Evolutionary conservation across 2,888 invertebrate genomes (phyloP).

Genomic region (Agonopterix alstromeriana): DNA sequence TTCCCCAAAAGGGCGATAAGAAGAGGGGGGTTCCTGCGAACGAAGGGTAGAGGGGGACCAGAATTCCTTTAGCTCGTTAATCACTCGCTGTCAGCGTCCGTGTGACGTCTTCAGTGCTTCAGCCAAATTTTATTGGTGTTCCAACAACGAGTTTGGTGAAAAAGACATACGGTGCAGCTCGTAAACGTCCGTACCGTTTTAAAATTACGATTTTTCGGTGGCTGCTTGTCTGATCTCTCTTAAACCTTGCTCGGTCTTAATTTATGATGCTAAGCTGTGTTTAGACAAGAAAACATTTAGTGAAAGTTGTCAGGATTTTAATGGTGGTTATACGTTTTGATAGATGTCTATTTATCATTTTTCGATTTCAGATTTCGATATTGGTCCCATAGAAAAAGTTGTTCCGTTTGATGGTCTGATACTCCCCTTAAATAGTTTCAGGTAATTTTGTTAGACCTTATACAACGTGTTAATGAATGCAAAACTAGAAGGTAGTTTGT

Average conservation of each 20-base stretch:
- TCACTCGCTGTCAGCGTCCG: slow-evolving; percentile 47
- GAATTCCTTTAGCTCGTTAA: slow-evolving; percentile 53
- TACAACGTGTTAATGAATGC: too few relatives aligned
- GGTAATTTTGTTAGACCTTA: too few relatives aligned
- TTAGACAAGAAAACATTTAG: background rate
- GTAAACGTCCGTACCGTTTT: slow-evolving; percentile 43
- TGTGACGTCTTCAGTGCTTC: slow-evolving; percentile 37
- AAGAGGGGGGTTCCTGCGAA: slow-evolving; percentile 9
- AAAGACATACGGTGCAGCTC: slow-evolving; percentile 38
- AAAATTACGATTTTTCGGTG: slow-evolving; percentile 23
- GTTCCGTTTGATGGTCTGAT: too few relatives aligned
- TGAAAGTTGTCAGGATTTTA: too few relatives aligned
- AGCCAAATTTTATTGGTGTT: slow-evolving; percentile 45
- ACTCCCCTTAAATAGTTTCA: too few relatives aligned
- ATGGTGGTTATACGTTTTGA: too few relatives aligned
- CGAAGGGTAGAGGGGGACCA: slow-evolving; percentile 15
- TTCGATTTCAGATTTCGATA: too few relatives aligned
- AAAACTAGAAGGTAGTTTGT: too few relatives aligned
- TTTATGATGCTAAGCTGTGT: background rate
- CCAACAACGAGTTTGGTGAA: slow-evolving; percentile 40
- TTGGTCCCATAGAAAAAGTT: too few relatives aligned
- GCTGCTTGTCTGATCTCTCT: slow-evolving; percentile 1
- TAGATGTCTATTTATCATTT: too few relatives aligned
- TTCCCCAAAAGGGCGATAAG: slow-evolving; percentile 19
- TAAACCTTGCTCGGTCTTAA: background rate